Base-by-base conservation (phyloP, 1,140 invertebrate genomes). In the Drosophila pandora region DNA sequence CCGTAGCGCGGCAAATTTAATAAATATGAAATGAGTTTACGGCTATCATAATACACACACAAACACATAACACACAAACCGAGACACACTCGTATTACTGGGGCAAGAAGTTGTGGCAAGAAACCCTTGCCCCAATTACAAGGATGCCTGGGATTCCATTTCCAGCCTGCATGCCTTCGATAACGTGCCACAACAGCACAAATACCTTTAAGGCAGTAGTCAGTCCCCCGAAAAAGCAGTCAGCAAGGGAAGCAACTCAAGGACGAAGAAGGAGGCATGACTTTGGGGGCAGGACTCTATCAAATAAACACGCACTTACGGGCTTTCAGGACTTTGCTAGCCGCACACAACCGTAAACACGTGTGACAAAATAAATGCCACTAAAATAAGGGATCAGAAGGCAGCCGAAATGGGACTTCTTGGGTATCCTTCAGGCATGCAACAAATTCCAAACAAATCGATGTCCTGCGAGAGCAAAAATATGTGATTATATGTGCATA, bases 341-440 rank as follows among this genome's bases (percentile, higher is more conserved):
- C 22, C 68, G 39, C 50, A 34, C 53, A 80, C 50, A 69, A 55
- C 30, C 39, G 67, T 41, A 72, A 76, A 68, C 78, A 82, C 62
- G 85, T 81, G 83, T 82, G 82, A 87, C 82, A 78, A 82, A 88
- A 85, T 85, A 75, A 82, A 85, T 78, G 81, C 70, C 82, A 88
- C 82, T 87, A 75, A 78, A 57, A 64, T 67, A 71, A 74, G 61
- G 70, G 60, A 59, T 61, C 81, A 77, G 62, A 84, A 82, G 78
- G 69, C 82, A 63, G 45, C 47, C 32, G 45, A 47, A 21, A 30
- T 22, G 43, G 43, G 21, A 47, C 34, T 37, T 12, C 34, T 22
- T 9, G 21, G 25, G 25, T 13, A 80, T 79, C 78, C 78, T 87
- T 78, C 64, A 55, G 82, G 78, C 78, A 88, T 87, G 65, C 83